These are phyloP conservation scores for Sebastes diaconus DNA, from an alignment of 2,797 vertebrate species.

Conservation along the genomic window DNA sequence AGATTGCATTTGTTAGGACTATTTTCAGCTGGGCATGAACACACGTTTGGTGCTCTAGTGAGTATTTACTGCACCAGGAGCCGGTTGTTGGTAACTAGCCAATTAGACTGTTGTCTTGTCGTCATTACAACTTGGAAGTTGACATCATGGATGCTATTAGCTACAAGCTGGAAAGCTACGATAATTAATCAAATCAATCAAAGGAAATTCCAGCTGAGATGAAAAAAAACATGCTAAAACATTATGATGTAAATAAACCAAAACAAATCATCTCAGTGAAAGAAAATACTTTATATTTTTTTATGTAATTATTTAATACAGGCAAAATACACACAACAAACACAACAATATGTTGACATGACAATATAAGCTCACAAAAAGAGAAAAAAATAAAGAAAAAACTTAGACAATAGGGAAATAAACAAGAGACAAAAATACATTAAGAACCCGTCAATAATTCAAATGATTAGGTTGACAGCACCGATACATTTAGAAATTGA, in stretches of 20 bases:
- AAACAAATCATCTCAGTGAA: too few species aligned
- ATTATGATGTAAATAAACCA: neutral
- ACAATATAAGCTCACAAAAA: too few species aligned
- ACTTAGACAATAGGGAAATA: too few species aligned
- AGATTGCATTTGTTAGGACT: neutral
- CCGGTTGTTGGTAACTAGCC: neutral
- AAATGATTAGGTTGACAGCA: too few species aligned
- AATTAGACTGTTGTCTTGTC: neutral
- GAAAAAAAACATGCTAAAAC: neutral
- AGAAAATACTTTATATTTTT: too few species aligned
- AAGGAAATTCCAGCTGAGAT: neutral
- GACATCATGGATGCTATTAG: fast-evolving
- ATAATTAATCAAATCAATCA: neutral
- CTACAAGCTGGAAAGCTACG: too few species aligned
- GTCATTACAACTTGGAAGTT: neutral
- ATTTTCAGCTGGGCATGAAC: neutral
- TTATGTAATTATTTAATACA: too few species aligned
- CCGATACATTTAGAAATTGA: too few species aligned
- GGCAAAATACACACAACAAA: too few species aligned
- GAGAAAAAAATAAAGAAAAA: too few species aligned
- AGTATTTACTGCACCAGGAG: neutral
- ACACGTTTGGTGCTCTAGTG: neutral
- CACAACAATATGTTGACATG: fast-evolving
- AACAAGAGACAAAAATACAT: too few species aligned
- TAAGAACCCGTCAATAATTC: too few species aligned